Base-by-base conservation (phyloP, 2,888 invertebrate genomes). In the Nebria brevicollis region DNA sequence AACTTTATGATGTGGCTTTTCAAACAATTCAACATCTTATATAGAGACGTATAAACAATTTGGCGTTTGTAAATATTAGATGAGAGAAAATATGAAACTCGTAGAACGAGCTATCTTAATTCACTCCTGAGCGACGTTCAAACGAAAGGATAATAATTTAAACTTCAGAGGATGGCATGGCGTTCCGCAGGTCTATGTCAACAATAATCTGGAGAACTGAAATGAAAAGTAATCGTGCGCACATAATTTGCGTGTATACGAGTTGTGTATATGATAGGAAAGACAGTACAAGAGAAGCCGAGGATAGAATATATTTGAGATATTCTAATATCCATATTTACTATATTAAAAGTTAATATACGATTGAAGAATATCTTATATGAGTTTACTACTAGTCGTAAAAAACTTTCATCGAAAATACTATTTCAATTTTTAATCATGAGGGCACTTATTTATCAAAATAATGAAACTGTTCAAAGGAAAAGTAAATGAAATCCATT, bases 131-230 rank as follows among this genome's bases (percentile, higher is more conserved):
- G 34, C 34, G 26, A 25, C 25, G 25, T 26, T 70, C 70, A 25
- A 70, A 70, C 70, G 70, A 34, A 15, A 41, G 42, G 73, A 73
- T 73, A 73, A 73, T 73, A 72, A 72, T 72, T 72, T 34, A 41
- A 34, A 72, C 26, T 11, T n/a, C 66, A 26, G 15, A 20, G 70
- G 70, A 70, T 11, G 25, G 7, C 4, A 68, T 43, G 68, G 10
- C n/a, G 70, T 70, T 20, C 10, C 6, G 70, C 11, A 15, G 20
- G 26, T 70, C 86, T 87, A 85, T 86, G 87, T 87, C 86, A 88
- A 88, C 87, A 88, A 88, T 87, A 88, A 87, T 87, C 87, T 86
- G 85, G 54, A 85, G 85, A 86, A 87, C 87, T 88, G 87, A 86
- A 87, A 87, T 85, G 85, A 86, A 86, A 86, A 86, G 86, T 86